phyloP scores from a whole-genome alignment of 2,888 invertebrate species.

The Ectobius pallidus region DNA sequence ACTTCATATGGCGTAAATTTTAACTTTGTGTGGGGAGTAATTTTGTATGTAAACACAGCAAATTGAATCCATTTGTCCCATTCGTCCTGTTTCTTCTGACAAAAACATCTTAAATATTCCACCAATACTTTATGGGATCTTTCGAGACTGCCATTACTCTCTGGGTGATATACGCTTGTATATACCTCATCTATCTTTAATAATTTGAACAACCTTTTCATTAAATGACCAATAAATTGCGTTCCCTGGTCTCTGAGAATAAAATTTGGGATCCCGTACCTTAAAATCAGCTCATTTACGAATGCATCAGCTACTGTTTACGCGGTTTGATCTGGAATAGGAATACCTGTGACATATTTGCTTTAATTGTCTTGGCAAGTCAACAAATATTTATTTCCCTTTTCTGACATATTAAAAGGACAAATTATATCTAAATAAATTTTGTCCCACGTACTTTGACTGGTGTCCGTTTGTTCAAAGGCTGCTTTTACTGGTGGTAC shows the following conservation, averaged over 20 bases:
- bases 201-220: constrained; percentile 40
- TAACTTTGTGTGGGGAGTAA: too few species aligned
- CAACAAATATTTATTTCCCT: background rate
- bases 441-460: too few species aligned
- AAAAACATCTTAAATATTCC: background rate
- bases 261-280: background rate
- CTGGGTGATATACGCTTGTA: constrained; percentile 33
- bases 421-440: background rate
- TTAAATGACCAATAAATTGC: constrained; percentile 24
- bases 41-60: too few species aligned
- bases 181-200: constrained; percentile 36
- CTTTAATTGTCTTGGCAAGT: background rate
- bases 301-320: constrained; percentile 29
- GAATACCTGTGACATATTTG: background rate
- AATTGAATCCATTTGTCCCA: too few species aligned
- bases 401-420: background rate
- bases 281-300: too few species aligned
- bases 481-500: background rate
- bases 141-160: constrained; percentile 38
- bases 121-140: background rate
- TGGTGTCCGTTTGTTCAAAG: too few species aligned
- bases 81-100: background rate
- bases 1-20: constrained; percentile 17
- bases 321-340: too few species aligned
- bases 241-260: constrained; percentile 36